Conservation (phyloP, 2,888 invertebrate genomes). For the Oxytorus armatus region DNA sequence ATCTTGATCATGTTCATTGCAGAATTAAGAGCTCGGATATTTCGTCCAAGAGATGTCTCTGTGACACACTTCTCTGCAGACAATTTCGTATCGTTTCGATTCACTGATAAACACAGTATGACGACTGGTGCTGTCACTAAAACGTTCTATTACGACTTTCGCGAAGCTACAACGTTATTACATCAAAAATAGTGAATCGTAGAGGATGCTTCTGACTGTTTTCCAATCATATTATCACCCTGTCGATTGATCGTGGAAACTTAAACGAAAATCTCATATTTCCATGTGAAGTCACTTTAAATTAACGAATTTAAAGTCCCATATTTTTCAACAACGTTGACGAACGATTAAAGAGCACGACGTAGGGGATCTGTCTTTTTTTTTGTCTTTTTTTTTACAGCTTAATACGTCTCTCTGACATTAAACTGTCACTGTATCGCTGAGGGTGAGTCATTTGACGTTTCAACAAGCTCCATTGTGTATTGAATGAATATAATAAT, state of each 20-base stretch:
- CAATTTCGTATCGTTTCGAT: conserved; percentile 17
- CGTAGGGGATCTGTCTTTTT: conserved; percentile 5
- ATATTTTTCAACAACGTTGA: background rate
- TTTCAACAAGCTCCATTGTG: background rate
- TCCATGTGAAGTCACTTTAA: conserved; percentile 11
- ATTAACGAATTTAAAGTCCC: background rate
- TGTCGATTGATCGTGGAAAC: background rate
- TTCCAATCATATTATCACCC: background rate
- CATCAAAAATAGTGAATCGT: conserved; percentile 17
- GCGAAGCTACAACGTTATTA: conserved; percentile 12
- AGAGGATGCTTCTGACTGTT: conserved; percentile 32
- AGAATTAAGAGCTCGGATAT: background rate
- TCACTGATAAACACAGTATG: conserved; percentile 16
- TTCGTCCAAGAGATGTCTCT: conserved; percentile 17
- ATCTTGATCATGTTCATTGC: background rate
- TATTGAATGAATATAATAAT: background rate
- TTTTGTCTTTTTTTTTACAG: conserved; percentile 21
- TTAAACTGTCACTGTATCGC: too few species aligned
- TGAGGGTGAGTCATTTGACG: conserved; percentile 55
- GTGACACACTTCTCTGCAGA: background rate
- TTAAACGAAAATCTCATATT: background rate
- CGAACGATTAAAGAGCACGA: background rate
- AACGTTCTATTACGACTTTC: conserved; percentile 12
- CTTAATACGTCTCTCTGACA: conserved; percentile 31
- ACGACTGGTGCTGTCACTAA: conserved; percentile 29